Evolutionary conservation across 1,140 invertebrate species (phyloP).

Genomic region (Maniola jurtina): DNA sequence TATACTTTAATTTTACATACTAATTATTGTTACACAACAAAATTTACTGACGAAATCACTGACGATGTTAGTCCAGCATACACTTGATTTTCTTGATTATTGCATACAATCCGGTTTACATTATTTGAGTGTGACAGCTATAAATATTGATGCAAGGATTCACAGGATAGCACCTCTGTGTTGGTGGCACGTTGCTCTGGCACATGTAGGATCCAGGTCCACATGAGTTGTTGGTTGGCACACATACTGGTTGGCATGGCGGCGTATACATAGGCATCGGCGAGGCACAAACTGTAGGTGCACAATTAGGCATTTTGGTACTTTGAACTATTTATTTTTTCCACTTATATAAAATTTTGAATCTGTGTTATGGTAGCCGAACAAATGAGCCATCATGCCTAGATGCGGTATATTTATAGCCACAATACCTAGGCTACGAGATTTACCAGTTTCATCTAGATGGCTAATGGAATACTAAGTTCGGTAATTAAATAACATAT

Average conservation of each 20-base stretch:
- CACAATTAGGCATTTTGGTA: slow-evolving; percentile 40
- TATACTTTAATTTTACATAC: too few relatives aligned
- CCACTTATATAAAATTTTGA: slow-evolving; percentile 29
- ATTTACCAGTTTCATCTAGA: slow-evolving; percentile 19
- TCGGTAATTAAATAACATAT: not conserved
- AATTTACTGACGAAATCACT: not conserved
- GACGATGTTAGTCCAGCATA: not conserved
- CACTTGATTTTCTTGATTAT: not conserved
- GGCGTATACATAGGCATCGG: not conserved
- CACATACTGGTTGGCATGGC: slow-evolving; percentile 22
- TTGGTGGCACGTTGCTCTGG: slow-evolving; percentile 41
- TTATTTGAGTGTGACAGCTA: slow-evolving; percentile 65
- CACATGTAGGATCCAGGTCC: slow-evolving; percentile 37
- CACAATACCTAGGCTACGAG: slow-evolving; percentile 16
- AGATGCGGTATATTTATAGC: slow-evolving; percentile 27
- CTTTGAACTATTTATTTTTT: slow-evolving; percentile 25
- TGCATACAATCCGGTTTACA: slow-evolving; percentile 36
- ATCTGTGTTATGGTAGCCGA: slow-evolving; percentile 9
- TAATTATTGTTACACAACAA: too few relatives aligned
- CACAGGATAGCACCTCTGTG: slow-evolving; percentile 45
- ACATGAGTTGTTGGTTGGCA: slow-evolving; percentile 25
- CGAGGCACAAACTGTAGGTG: slow-evolving; percentile 23
- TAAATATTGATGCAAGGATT: slow-evolving; percentile 70
- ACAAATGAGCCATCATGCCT: slow-evolving; percentile 25
- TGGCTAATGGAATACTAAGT: not conserved